Evolutionary conservation across 2,113 vertebrate genomes (phyloP).

Genomic region (Micromys minutus): DNA sequence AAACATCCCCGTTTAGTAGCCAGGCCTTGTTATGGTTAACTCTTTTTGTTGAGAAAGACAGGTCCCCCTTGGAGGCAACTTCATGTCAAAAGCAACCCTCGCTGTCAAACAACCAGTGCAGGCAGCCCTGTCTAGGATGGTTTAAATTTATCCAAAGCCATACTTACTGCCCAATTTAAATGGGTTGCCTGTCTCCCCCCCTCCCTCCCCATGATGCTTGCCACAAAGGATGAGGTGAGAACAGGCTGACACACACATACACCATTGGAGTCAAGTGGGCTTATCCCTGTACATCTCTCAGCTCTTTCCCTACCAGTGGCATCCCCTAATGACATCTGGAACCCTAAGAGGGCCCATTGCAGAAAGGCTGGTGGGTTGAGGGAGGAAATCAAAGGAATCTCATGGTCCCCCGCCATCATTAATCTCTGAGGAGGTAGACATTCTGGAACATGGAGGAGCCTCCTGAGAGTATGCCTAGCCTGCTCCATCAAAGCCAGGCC

Average conservation of each 20-base stretch:
- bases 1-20: background rate
- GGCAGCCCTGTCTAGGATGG: no score
- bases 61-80: background rate
- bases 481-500: background rate
- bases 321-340: background rate
- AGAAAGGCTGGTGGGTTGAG: background rate
- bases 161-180: background rate
- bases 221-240: background rate
- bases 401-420: accelerated
- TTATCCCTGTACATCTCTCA: background rate
- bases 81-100: background rate
- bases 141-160: background rate
- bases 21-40: background rate
- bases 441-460: background rate
- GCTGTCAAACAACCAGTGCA: background rate
- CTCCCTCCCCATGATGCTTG: background rate
- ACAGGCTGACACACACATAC: background rate
- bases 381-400: background rate
- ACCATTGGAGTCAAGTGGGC: background rate
- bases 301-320: background rate
- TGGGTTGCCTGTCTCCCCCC: background rate
- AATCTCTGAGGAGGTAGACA: background rate
- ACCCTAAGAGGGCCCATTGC: background rate
- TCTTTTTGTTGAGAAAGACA: background rate
- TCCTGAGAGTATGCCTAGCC: accelerated